Percentiles rank a stretch among this genome's conserved stretches.
Conservation (phyloP, 2,888 invertebrate genomes). For the Aelia acuminata region DNA sequence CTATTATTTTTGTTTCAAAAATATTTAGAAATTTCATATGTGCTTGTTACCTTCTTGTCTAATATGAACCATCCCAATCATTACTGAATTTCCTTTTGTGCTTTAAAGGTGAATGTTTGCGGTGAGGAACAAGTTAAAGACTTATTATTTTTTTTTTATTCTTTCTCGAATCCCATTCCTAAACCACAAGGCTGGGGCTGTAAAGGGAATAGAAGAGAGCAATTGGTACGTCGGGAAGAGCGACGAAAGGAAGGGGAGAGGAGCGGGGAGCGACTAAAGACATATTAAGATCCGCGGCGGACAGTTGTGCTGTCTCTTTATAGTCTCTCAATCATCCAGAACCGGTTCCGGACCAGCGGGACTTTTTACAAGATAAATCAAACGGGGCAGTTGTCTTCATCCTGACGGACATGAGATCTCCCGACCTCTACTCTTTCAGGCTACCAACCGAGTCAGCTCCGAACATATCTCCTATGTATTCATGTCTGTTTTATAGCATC, state of each 20-base stretch:
- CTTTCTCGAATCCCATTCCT: background rate
- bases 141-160: too few species aligned
- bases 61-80: background rate
- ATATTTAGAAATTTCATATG: too few species aligned
- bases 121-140: background rate
- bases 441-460: background rate
- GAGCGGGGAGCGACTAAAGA: background rate
- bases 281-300: background rate
- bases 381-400: conserved; percentile 47
- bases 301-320: conserved; percentile 22
- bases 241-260: background rate
- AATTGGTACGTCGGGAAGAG: background rate
- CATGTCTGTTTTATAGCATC: background rate
- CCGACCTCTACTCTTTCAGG: background rate
- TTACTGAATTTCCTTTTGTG: background rate
- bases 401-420: background rate
- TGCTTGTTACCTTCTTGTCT: background rate
- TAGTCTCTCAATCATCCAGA: conserved; percentile 39
- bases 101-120: background rate
- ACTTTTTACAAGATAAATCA: conserved; percentile 37
- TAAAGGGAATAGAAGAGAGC: background rate
- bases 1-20: too few species aligned
- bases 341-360: background rate
- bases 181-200: too few species aligned
- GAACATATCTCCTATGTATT: background rate